Evolutionary conservation across 2,113 vertebrate genomes (phyloP).

Genomic region (Anguilla japonica): DNA sequence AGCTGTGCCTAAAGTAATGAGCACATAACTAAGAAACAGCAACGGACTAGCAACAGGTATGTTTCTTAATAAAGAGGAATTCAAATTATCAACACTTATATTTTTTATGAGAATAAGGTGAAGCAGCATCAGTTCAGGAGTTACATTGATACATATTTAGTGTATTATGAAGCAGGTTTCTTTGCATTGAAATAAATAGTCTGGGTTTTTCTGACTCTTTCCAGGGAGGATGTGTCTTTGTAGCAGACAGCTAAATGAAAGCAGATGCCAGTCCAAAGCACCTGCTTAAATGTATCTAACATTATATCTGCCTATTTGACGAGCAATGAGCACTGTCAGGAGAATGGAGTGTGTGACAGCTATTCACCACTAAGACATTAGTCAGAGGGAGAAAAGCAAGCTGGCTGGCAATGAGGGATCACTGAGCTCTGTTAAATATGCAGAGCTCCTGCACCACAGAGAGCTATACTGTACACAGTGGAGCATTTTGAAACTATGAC

Average conservation of each 20-base stretch:
- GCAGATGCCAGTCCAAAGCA: not conserved
- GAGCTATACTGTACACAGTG: not conserved
- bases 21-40: not conserved
- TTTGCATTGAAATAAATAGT: not conserved
- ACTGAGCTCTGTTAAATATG: not conserved
- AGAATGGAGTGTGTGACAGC: not conserved
- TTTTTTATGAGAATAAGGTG: not conserved
- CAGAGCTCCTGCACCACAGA: conserved; percentile 23
- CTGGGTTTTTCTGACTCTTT: not conserved
- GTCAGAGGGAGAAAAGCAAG: not conserved
- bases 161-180: not conserved
- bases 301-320: not conserved
- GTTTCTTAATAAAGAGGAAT: not conserved
- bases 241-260: not conserved
- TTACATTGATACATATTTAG: not conserved
- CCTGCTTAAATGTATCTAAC: not conserved
- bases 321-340: not conserved
- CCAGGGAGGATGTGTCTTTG: not conserved
- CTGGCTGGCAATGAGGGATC: not conserved
- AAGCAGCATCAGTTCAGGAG: not conserved
- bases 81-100: not conserved
- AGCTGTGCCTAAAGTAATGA: not conserved
- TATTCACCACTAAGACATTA: not conserved
- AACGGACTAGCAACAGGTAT: not conserved
- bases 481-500: not conserved